Conservation (phyloP, 2,888 invertebrate genomes). For the Plebejus anna region DNA sequence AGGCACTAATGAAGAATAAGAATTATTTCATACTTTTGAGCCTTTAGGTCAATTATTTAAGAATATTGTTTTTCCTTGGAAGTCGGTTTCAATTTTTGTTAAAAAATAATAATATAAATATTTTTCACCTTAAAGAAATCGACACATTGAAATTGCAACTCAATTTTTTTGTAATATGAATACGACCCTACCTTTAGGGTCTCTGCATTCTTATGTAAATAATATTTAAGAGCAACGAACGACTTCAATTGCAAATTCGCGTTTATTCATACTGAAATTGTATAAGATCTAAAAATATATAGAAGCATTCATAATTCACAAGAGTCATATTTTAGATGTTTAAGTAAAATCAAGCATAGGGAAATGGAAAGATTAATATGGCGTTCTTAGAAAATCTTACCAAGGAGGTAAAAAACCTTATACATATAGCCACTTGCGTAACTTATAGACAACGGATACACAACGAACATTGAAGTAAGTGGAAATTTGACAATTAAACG, state of each 20-base stretch:
- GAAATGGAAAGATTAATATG: background rate
- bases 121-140: background rate
- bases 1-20: too few species aligned
- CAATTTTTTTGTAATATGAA: conserved; percentile 9
- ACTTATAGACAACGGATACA: too few species aligned
- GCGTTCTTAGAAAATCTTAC: background rate
- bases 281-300: background rate
- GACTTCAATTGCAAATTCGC: conserved; percentile 4
- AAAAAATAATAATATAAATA: background rate
- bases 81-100: too few species aligned
- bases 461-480: background rate
- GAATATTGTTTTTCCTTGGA: too few species aligned
- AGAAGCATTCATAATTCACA: background rate
- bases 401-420: background rate
- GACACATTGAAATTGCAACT: background rate
- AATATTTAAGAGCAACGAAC: background rate
- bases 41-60: too few species aligned
- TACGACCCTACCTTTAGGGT: conserved; percentile 10
- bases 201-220: conserved; percentile 1
- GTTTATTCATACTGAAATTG: background rate
- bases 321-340: background rate
- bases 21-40: too few species aligned
- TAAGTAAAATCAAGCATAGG: background rate
- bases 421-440: too few species aligned
- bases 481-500: background rate